These are phyloP conservation scores for Lasiurus borealis DNA, from an alignment of 2,113 vertebrate genomes.

Conservation along the genomic window DNA sequence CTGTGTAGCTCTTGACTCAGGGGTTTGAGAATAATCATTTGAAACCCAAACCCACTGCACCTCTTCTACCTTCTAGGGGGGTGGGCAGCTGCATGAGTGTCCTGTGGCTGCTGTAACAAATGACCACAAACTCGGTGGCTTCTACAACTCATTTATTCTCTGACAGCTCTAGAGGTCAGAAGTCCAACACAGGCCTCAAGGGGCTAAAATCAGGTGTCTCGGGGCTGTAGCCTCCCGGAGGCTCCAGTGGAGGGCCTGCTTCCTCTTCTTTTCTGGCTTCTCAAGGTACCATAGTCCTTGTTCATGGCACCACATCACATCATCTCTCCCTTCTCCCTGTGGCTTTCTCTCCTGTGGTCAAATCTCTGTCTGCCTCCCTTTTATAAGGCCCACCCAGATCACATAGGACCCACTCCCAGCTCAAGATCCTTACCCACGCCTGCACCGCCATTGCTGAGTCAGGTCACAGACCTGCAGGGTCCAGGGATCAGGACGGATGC, in stretches of 20 bases:
- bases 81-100: fast-evolving
- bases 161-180: neutral
- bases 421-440: neutral
- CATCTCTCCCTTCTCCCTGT: neutral
- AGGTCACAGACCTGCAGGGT: neutral
- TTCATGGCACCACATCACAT: fast-evolving
- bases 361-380: neutral
- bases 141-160: neutral
- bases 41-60: neutral
- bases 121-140: neutral
- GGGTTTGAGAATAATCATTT: neutral
- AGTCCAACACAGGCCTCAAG: neutral
- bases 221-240: neutral
- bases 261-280: neutral
- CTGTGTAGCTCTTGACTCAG: fast-evolving
- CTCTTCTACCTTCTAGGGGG: neutral
- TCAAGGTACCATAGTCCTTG: fast-evolving
- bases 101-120: neutral
- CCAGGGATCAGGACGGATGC: fast-evolving
- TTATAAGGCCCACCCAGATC: neutral
- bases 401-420: neutral
- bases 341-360: neutral
- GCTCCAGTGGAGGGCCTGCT: neutral
- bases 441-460: neutral
- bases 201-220: neutral